Evolutionary conservation across 1,140 invertebrate species (phyloP).

Genomic region (Elymnias hypermnestra): DNA sequence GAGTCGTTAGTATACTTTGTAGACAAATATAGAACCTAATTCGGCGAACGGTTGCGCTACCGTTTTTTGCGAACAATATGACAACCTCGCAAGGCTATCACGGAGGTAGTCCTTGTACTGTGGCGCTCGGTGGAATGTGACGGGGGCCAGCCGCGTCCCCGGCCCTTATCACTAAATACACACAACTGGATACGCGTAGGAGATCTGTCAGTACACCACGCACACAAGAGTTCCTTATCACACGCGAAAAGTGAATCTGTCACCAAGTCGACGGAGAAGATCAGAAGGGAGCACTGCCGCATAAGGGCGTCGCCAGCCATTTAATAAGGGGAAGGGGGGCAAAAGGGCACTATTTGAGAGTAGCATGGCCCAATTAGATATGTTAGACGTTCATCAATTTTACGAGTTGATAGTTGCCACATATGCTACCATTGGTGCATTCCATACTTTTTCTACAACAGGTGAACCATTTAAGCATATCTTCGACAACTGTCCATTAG

Average conservation of each 20-base stretch:
- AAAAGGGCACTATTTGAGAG: too few relatives aligned
- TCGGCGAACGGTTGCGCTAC: background rate
- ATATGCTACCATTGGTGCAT: too few relatives aligned
- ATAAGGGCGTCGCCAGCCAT: too few relatives aligned
- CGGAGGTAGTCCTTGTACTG: slow-evolving; percentile 24
- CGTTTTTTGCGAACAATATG: background rate
- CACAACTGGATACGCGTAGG: slow-evolving; percentile 16
- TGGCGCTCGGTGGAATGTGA: slow-evolving; percentile 43
- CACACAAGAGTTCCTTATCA: slow-evolving; percentile 8
- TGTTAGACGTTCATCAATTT: too few relatives aligned
- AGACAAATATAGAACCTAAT: too few relatives aligned
- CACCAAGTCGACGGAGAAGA: slow-evolving; percentile 12
- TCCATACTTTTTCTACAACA: too few relatives aligned
- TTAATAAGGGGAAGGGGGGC: too few relatives aligned
- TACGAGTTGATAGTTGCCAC: too few relatives aligned
- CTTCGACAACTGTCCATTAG: too few relatives aligned
- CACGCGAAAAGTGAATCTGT: background rate
- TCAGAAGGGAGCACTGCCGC: slow-evolving; percentile 27
- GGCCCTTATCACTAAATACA: slow-evolving; percentile 19
- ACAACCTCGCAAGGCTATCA: slow-evolving; percentile 2
- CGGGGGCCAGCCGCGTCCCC: slow-evolving; percentile 20
- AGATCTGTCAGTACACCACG: background rate
- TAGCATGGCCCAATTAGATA: too few relatives aligned
- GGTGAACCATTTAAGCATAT: too few relatives aligned
- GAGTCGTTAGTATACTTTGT: too few relatives aligned